phyloP scores from a whole-genome alignment of 2,113 vertebrate genomes.

The Poeciliopsis prolifica region DNA sequence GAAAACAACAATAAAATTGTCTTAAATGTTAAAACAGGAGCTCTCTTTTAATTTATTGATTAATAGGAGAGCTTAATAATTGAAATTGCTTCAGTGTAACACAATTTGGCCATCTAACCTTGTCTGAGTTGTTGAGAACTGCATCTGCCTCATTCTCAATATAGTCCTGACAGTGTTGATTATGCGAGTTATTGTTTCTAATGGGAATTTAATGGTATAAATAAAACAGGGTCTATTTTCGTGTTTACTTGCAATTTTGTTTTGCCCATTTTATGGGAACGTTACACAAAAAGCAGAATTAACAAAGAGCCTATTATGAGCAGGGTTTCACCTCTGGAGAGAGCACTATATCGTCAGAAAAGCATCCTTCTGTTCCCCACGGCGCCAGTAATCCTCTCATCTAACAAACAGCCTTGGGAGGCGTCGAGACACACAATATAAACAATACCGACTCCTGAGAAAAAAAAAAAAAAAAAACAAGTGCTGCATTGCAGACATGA shows the following conservation, averaged over 20 bases:
- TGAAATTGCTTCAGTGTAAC: background rate
- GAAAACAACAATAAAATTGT: no score
- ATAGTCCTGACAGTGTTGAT: background rate
- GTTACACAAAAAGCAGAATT: constrained; percentile 60
- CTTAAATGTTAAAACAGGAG: no score
- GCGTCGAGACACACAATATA: constrained; percentile 56
- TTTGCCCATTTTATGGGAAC: constrained; percentile 23
- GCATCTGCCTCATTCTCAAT: background rate
- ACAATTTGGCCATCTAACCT: background rate
- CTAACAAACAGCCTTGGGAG: constrained; percentile 66
- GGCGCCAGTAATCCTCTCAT: constrained; percentile 68
- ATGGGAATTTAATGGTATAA: constrained; percentile 12
- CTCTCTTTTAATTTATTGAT: no score
- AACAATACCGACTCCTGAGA: constrained; percentile 57
- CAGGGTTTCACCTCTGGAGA: constrained; percentile 52
- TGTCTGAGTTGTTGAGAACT: background rate
- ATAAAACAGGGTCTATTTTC: constrained; percentile 15
- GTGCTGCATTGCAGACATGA: constrained; percentile 75
- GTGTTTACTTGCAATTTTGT: constrained; percentile 23
- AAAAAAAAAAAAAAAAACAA: constrained; percentile 12
- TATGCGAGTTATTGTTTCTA: constrained; percentile 9
- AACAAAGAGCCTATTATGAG: constrained; percentile 57
- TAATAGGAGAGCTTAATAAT: background rate
- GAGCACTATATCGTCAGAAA: constrained; percentile 63
- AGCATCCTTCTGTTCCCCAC: constrained; percentile 60